phyloP scores from a whole-genome alignment of 2,888 invertebrate species.

The Papilio gigon region DNA sequence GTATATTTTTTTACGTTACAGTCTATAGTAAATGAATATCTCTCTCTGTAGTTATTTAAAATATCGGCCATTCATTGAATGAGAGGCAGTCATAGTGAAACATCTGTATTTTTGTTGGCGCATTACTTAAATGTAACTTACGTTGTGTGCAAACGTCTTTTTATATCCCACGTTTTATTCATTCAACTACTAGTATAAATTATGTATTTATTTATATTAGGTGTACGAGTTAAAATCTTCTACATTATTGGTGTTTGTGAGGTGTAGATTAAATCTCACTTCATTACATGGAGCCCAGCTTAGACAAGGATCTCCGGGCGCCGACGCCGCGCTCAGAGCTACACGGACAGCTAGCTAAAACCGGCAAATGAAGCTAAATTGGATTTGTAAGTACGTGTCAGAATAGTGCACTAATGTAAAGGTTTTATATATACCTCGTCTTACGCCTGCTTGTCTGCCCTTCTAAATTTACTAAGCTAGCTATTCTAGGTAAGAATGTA shows the following conservation, averaged over 20 bases:
- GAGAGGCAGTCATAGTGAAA: too few species aligned
- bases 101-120: background rate
- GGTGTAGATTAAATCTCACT: slow-evolving; percentile 1
- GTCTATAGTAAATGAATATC: background rate
- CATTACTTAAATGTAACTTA: background rate
- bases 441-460: background rate
- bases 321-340: background rate
- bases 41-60: too few species aligned
- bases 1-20: background rate
- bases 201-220: background rate
- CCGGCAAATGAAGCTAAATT: slow-evolving; percentile 13
- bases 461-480: background rate
- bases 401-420: background rate
- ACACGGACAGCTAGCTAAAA: slow-evolving; percentile 15
- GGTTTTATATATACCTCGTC: background rate
- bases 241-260: background rate
- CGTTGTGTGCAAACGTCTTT: too few species aligned
- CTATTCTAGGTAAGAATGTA: too few species aligned
- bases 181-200: background rate
- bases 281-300: background rate
- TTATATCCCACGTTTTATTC: background rate
- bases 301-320: background rate
- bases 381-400: slow-evolving; percentile 22
- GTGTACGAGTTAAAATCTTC: background rate
- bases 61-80: too few species aligned